Evolutionary conservation across 2,113 vertebrate species (phyloP).

Genomic region (Natator depressus): DNA sequence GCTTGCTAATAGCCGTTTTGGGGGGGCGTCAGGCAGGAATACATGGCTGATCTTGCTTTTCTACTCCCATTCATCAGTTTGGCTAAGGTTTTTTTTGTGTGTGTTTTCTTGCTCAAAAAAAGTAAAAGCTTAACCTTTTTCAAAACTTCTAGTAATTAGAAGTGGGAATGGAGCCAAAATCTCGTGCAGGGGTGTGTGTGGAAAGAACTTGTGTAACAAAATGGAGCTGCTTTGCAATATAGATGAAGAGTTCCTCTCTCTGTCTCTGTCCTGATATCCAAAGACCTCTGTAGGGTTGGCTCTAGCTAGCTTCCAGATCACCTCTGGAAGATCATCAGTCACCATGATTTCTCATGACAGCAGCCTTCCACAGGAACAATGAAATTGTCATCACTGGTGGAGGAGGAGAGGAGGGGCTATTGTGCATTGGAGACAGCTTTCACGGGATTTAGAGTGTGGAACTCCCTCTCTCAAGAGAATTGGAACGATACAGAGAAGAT

Average conservation of each 20-base stretch:
- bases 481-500: conserved; percentile 75
- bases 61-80: neutral
- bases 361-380: fast-evolving
- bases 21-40: neutral
- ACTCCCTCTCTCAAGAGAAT: neutral
- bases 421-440: neutral
- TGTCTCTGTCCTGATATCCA: neutral
- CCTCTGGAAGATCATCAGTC: neutral
- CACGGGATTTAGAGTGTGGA: neutral
- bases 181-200: neutral
- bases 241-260: neutral
- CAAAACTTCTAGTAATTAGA: neutral
- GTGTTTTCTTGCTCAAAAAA: neutral
- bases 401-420: neutral
- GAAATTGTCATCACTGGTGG: neutral
- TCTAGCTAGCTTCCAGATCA: neutral
- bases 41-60: neutral
- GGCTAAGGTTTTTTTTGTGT: neutral
- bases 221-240: neutral
- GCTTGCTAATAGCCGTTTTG: neutral
- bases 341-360: neutral
- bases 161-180: neutral
- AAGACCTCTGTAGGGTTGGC: neutral
- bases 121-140: neutral
- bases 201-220: neutral